These are phyloP conservation scores for Axea sp. DNA, from an alignment of 2,888 invertebrate genomes.

Conservation along the genomic window DNA sequence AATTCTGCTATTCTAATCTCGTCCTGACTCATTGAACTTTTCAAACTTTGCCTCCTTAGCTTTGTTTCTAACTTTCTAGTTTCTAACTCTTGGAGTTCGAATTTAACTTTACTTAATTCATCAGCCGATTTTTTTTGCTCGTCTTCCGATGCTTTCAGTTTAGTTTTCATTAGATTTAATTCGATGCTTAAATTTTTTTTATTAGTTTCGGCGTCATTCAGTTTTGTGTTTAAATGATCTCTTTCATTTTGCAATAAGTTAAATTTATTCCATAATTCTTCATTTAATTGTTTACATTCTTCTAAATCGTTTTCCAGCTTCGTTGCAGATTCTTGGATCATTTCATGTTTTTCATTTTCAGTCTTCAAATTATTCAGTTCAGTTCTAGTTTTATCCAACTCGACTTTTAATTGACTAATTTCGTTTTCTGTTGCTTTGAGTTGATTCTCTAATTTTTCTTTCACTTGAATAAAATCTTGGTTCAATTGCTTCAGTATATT, in stretches of 20 bases:
- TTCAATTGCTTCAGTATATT: slow-evolving; percentile 25
- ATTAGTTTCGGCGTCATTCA: slow-evolving; percentile 47
- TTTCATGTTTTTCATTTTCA: slow-evolving; percentile 33
- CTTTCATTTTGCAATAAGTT: slow-evolving; percentile 50
- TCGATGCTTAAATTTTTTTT: slow-evolving; percentile 43
- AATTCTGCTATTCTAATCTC: slow-evolving; percentile 32
- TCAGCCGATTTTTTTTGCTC: slow-evolving; percentile 58
- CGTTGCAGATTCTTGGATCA: slow-evolving; percentile 11
- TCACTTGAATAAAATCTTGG: slow-evolving; percentile 48
- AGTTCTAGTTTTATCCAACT: slow-evolving; percentile 18
- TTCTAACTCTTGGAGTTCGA: slow-evolving; percentile 27
- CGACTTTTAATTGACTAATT: slow-evolving; percentile 6
- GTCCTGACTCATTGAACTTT: background rate
- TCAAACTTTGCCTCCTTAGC: slow-evolving; percentile 4
- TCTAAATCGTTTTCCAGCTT: slow-evolving; percentile 18
- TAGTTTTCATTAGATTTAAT: slow-evolving; percentile 34
- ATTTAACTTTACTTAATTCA: slow-evolving; percentile 35
- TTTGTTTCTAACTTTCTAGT: slow-evolving; percentile 21
- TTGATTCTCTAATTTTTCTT: slow-evolving; percentile 46
- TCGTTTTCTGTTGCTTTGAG: slow-evolving; percentile 46
- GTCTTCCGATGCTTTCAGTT: slow-evolving; percentile 5
- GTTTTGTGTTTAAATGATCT: slow-evolving; percentile 57
- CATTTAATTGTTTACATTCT: slow-evolving; percentile 53
- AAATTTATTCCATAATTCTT: slow-evolving; percentile 43
- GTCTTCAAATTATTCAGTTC: slow-evolving; percentile 24